Conservation (phyloP, 2,113 vertebrate species). For the Austrofundulus limnaeus region DNA sequence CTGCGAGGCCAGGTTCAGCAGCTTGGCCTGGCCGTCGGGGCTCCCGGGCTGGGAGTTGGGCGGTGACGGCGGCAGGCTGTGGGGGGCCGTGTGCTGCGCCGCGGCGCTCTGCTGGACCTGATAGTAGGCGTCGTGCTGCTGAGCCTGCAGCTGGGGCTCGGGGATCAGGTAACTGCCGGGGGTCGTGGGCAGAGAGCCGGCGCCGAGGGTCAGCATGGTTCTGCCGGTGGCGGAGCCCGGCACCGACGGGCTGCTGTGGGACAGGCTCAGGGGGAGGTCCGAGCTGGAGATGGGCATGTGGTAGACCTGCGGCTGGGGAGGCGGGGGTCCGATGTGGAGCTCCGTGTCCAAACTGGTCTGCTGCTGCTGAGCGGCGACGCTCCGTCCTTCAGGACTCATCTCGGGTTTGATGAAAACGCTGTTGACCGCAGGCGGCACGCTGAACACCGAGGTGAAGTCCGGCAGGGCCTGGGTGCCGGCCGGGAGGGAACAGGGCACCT, state of each 20-base stretch:
- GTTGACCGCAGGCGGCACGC: slow-evolving; percentile 83
- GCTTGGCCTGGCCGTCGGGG: slow-evolving; percentile 84
- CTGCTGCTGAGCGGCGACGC: neutral
- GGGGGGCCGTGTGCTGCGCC: slow-evolving; percentile 68
- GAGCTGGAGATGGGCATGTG: slow-evolving; percentile 79
- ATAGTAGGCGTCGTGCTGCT: slow-evolving; percentile 72
- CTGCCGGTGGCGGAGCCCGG: slow-evolving; percentile 57
- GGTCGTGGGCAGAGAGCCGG: slow-evolving; percentile 66
- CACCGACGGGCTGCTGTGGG: slow-evolving; percentile 65
- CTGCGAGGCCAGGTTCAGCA: slow-evolving; percentile 66
- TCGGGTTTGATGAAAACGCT: slow-evolving; percentile 89
- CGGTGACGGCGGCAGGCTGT: slow-evolving; percentile 88
- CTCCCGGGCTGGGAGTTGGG: slow-evolving; percentile 92
- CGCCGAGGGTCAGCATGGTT: slow-evolving; percentile 82
- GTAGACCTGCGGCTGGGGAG: slow-evolving; percentile 82
- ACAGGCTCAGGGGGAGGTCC: slow-evolving; percentile 78
- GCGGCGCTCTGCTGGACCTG: slow-evolving; percentile 72
- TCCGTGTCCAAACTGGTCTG: slow-evolving; percentile 60
- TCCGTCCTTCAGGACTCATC: slow-evolving; percentile 56
- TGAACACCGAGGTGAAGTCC: slow-evolving; percentile 93
- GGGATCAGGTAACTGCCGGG: slow-evolving; percentile 69
- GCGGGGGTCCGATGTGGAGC: slow-evolving; percentile 73
- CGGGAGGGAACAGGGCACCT: slow-evolving; percentile 74
- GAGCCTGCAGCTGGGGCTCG: slow-evolving; percentile 72
- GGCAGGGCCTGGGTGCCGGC: slow-evolving; percentile 87